These are phyloP conservation scores for Lochmaea crataegi DNA, from an alignment of 2,888 invertebrate genomes.

Conservation along the genomic window DNA sequence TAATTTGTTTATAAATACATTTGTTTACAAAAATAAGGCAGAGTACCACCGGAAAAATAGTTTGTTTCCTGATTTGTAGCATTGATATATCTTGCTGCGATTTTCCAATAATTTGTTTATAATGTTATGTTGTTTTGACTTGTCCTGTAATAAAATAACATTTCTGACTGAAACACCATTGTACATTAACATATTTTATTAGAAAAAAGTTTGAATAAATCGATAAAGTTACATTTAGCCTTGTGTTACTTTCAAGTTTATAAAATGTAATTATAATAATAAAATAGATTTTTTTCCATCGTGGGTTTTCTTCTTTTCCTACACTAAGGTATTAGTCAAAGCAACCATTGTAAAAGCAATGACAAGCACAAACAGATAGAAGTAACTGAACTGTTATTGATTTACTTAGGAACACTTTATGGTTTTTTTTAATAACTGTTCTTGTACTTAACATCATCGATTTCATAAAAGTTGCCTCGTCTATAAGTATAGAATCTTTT, in stretches of 20 bases:
- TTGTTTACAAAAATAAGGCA: neutral
- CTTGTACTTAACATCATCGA: neutral
- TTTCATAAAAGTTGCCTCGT: constrained; percentile 1
- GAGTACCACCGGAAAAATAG: constrained; percentile 8
- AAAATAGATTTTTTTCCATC: constrained; percentile 41
- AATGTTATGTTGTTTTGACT: neutral
- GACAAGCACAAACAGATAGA: neutral
- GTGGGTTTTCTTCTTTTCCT: constrained; percentile 33
- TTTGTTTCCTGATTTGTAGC: neutral
- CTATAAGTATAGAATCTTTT: constrained; percentile 31
- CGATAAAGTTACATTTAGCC: constrained; percentile 17
- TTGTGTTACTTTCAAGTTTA: constrained; percentile 25
- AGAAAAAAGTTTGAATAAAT: constrained; percentile 19
- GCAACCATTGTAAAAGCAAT: neutral
- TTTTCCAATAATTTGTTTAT: neutral
- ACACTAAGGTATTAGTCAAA: constrained; percentile 35
- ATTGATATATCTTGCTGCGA: neutral
- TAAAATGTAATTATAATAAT: constrained; percentile 41
- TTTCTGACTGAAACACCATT: constrained; percentile 11
- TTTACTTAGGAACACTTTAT: no score
- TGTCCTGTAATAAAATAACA: constrained; percentile 10
- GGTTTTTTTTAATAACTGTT: neutral
- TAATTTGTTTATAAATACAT: neutral
- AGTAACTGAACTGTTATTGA: neutral
- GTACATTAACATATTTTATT: constrained; percentile 15